These are phyloP conservation scores for Anhinga rufa DNA, from an alignment of 2,113 vertebrate genomes.

Conservation along the genomic window DNA sequence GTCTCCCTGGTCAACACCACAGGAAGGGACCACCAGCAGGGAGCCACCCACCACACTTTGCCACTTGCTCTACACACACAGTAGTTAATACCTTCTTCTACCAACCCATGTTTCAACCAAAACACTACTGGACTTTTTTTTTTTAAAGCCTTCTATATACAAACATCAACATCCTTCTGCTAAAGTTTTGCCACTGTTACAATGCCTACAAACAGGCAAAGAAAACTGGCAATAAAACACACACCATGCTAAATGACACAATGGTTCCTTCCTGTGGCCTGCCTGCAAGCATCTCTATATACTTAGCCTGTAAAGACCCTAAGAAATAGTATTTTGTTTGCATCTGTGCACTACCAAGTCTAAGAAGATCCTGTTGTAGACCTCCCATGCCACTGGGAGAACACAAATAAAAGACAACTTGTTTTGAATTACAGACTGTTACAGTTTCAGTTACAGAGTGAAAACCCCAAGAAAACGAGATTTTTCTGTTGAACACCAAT, in stretches of 20 bases:
- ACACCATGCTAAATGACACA: not conserved
- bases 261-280: not conserved
- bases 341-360: not conserved
- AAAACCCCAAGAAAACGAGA: not conserved
- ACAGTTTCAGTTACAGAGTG: not conserved
- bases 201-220: not conserved
- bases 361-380: not conserved
- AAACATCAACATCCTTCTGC: not conserved
- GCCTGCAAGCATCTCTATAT: not conserved
- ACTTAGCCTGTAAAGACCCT: not conserved
- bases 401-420: not conserved
- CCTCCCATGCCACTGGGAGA: not conserved
- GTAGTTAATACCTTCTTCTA: not conserved
- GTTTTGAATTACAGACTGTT: not conserved
- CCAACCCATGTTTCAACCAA: not conserved
- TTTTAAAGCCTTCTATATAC: not conserved
- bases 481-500: not conserved
- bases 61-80: not conserved
- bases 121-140: not conserved
- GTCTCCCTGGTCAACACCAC: not conserved
- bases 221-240: fast-evolving
- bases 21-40: not conserved
- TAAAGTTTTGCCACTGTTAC: not conserved
- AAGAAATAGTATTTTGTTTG: not conserved
- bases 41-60: not conserved